A percentile compares a stretch with the other conserved stretches of the same genome.
phyloP scores from a whole-genome alignment of 2,888 invertebrate genomes.

The Allygus modestus region DNA sequence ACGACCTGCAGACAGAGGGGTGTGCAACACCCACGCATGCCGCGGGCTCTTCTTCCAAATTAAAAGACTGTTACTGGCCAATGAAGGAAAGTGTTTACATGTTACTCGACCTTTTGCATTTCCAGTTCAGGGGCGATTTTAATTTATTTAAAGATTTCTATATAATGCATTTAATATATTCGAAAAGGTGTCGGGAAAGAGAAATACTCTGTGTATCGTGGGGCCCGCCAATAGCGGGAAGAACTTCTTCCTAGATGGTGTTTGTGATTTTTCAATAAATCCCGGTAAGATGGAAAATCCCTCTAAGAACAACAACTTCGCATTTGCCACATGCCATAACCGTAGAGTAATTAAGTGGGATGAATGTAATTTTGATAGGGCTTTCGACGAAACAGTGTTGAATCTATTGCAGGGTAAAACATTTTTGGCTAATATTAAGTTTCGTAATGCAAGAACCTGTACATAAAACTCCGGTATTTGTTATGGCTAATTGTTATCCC shows the following conservation, averaged over 20 bases:
- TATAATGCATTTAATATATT: background rate
- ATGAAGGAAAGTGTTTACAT: no score
- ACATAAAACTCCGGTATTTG: background rate
- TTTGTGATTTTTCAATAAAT: background rate
- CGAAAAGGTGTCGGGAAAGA: background rate
- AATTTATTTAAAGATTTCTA: no score
- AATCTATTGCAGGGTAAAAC: background rate
- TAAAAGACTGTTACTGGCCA: no score
- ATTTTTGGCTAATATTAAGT: background rate
- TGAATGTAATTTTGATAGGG: background rate
- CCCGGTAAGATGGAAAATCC: conserved; percentile 4
- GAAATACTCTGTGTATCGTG: background rate
- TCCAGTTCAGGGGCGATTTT: no score
- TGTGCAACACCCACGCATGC: no score
- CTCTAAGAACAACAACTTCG: background rate
- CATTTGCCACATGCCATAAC: background rate
- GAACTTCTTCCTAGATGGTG: background rate
- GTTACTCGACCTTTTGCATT: no score
- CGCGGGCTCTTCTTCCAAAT: no score
- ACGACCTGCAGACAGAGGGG: no score
- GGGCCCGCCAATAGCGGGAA: background rate
- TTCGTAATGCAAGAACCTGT: background rate
- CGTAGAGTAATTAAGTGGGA: background rate
- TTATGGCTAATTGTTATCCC: background rate
- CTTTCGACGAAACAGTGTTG: background rate